Base-by-base conservation (phyloP, 2,797 vertebrate genomes). In the Cichlasoma orientale region DNA sequence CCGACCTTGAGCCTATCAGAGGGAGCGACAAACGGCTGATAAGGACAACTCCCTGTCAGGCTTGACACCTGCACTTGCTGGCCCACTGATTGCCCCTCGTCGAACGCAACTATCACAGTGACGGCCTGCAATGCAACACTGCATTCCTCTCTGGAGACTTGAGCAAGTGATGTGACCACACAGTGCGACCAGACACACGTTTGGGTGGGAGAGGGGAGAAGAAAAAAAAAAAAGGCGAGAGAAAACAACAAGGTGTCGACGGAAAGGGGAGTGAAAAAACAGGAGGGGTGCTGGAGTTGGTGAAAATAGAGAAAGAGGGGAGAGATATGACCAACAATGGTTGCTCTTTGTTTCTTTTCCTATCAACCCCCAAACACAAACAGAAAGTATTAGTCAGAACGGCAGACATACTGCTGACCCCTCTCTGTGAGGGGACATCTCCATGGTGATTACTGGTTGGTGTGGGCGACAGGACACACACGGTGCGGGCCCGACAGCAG, bases 41-140 rank as follows among this genome's bases (percentile, higher is more conserved):
- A 92, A 82, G 86, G 74, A 88, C 79, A 77, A 78, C 74, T 81
- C 82, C 80, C 86, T 85, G 84, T 87, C 85, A 86, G 72, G 77
- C 57, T 25, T 83, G 95, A 96, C 96, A 97, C 96, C 96, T 96
- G 96, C 95, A 92, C 95, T 95, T 93, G 93, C 93, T 94, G 95
- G 93, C 94, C 93, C 93, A 93, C 75, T 77, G 79, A 70, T 78
- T 79, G 18, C 23, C 69, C 70, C 66, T 74, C 21, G 4, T 74
- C 25, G 9, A 77, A 90, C 84, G 82, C 82, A 87, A 87, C 87
- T 78, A 75, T 66, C 59, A 3, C 52, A 47, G 82, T n/a, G 56
- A 82, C 56, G 47, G 74, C 18, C 56, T 31, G 83, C 66, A 70
- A 72, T 88, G 78, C 54, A 74, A 77, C 9, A 14, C 78, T 57